Evolutionary conservation across 2,888 invertebrate genomes (phyloP).

Genomic region (Itoplectis maculator): DNA sequence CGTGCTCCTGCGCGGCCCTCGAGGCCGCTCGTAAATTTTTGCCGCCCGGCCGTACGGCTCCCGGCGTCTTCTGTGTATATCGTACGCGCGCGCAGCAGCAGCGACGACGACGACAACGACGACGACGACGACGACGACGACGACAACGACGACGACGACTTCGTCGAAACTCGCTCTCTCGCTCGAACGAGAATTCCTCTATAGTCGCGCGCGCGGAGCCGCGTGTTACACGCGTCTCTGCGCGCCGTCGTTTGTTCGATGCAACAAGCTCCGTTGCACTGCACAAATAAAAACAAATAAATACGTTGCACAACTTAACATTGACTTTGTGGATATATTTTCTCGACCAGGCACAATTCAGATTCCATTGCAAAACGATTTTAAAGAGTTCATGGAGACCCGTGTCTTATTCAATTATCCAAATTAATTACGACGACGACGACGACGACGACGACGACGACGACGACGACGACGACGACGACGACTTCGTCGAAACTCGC

Average conservation of each 20-base stretch:
- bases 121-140: slow-evolving; percentile 60
- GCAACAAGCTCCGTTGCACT: no score
- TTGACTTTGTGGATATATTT: no score
- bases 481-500: slow-evolving; percentile 62
- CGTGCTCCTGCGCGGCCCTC: slow-evolving; percentile 56
- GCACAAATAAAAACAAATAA: no score
- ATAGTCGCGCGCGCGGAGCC: slow-evolving; percentile 2
- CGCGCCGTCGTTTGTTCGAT: no score
- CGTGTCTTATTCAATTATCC: no score
- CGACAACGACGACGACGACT: slow-evolving; percentile 56
- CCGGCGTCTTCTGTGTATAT: slow-evolving; percentile 15
- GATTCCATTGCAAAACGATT: no score
- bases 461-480: slow-evolving; percentile 41
- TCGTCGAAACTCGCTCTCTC: slow-evolving; percentile 60
- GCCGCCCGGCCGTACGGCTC: slow-evolving; percentile 49
- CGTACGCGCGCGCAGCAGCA: no score
- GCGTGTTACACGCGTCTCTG: slow-evolving; percentile 1
- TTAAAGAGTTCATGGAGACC: no score
- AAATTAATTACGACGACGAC: no score
- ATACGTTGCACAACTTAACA: no score
- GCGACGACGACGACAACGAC: slow-evolving; percentile 26
- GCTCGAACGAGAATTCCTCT: slow-evolving; percentile 39
- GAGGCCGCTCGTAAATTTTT: slow-evolving; percentile 71
- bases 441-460: no score
- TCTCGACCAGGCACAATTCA: no score